These are phyloP conservation scores for Entomyzon cyanotis DNA, from an alignment of 2,113 vertebrate genomes.

Conservation along the genomic window DNA sequence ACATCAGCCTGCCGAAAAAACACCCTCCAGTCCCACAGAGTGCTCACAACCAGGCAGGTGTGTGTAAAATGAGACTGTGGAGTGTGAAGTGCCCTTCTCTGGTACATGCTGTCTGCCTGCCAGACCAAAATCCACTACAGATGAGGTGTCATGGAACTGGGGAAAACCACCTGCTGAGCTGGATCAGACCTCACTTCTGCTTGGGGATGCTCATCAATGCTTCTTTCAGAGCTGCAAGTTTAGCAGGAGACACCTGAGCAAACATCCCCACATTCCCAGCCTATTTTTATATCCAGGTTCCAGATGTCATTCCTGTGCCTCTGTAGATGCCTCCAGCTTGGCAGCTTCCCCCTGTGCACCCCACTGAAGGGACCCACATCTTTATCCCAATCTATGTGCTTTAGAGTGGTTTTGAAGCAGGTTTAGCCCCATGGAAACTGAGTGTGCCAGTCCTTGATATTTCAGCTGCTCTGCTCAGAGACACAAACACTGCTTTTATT, in stretches of 20 bases:
- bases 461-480: neutral
- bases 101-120: neutral
- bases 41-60: neutral
- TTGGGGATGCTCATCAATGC: neutral
- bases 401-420: neutral
- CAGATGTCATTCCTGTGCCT: neutral
- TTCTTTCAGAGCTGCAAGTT: neutral
- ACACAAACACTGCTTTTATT: neutral
- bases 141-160: neutral
- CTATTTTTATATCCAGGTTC: neutral
- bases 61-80: neutral
- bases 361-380: rapidly evolving
- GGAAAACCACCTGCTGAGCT: neutral
- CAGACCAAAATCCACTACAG: rapidly evolving
- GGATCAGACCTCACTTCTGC: neutral
- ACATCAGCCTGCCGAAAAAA: neutral
- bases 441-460: neutral
- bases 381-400: rapidly evolving
- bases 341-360: neutral
- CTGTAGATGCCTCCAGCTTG: neutral
- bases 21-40: neutral
- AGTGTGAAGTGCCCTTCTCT: neutral
- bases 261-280: neutral
- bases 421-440: neutral
- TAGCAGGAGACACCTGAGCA: neutral